Conservation (phyloP, 2,797 vertebrate genomes). For the Petrocephalus sullivani region DNA sequence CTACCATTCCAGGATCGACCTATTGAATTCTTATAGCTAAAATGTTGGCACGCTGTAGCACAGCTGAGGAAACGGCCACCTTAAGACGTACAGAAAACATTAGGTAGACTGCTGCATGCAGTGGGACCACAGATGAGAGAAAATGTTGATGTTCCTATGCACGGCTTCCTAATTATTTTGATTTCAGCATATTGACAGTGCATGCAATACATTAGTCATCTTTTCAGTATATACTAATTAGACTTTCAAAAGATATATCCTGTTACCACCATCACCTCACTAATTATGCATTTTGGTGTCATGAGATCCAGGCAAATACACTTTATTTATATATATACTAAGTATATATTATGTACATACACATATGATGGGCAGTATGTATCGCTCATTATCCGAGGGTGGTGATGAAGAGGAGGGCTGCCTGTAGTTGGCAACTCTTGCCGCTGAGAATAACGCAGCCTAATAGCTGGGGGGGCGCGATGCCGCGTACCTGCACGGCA, state of each 20-base stretch:
- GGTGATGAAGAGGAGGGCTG: not conserved
- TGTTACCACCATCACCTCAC: not conserved
- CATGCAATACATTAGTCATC: not conserved
- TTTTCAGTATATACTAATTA: constrained; percentile 3
- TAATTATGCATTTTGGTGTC: not conserved
- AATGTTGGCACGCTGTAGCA: not conserved
- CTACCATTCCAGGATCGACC: not conserved
- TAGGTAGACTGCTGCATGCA: not conserved
- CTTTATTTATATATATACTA: not conserved
- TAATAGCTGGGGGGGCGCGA: not conserved
- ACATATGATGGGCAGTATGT: not conserved
- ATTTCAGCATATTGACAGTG: constrained; percentile 4
- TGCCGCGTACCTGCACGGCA: not conserved
- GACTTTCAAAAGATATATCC: constrained; percentile 9
- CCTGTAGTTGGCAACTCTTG: not conserved
- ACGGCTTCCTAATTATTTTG: not conserved
- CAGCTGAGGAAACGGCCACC: not conserved
- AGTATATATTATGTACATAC: not conserved
- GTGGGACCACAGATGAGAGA: not conserved
- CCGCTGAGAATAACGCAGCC: not conserved
- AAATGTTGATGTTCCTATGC: not conserved
- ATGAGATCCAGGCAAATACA: not conserved
- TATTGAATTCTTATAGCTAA: not conserved
- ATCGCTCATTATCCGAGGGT: not conserved
- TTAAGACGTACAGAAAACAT: not conserved